Percentiles rank a stretch among this genome's conserved stretches.
Evolutionary conservation across 2,888 invertebrate genomes (phyloP).

Genomic region (Agrochola lota): DNA sequence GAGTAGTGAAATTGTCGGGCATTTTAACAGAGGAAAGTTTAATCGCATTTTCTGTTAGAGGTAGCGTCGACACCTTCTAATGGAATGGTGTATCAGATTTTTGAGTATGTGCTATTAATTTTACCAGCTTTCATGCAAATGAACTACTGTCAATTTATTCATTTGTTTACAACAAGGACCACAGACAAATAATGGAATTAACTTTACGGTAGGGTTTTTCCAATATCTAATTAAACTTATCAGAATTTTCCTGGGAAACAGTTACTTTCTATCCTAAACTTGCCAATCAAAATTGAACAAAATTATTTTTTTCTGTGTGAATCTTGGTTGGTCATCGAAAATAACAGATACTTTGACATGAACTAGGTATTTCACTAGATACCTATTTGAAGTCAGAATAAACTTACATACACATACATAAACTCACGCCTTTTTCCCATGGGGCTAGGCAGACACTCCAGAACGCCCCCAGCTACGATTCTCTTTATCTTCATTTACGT

Average conservation of each 20-base stretch:
- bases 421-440: not conserved
- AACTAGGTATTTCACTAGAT: not conserved
- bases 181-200: not conserved
- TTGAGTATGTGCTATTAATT: not conserved
- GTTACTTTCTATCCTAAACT: not conserved
- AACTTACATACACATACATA: not conserved
- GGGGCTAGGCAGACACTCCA: not conserved
- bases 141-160: not conserved
- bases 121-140: not conserved
- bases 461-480: not conserved
- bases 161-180: not conserved
- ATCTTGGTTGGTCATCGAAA: not conserved
- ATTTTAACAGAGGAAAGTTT: not conserved
- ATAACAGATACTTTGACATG: not conserved
- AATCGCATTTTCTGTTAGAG: not conserved
- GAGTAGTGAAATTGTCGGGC: not conserved
- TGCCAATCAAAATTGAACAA: not conserved
- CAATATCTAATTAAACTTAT: not conserved
- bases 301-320: not conserved
- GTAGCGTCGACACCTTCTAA: not conserved
- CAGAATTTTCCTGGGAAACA: no score
- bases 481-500: not conserved
- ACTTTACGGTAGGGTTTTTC: not conserved
- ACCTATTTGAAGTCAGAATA: not conserved
- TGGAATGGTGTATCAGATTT: not conserved